Conservation (phyloP, 2,888 invertebrate genomes). For the Oeneis ivallda region DNA sequence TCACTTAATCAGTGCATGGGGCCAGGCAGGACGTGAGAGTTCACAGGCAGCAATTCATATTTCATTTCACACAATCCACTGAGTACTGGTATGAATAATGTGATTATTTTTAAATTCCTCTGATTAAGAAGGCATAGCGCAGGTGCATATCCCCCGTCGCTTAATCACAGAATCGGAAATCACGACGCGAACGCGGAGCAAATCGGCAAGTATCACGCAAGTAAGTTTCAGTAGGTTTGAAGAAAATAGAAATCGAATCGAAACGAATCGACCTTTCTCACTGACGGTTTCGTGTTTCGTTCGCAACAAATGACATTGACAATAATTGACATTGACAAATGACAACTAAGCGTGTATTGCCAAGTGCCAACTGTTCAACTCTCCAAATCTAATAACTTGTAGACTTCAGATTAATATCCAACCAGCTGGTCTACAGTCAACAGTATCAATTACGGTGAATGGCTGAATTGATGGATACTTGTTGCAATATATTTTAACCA, state of each 20-base stretch:
- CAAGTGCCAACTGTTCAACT: no score
- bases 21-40: constrained; percentile 17
- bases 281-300: constrained; percentile 7
- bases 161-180: constrained; percentile 5
- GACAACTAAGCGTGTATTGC: no score
- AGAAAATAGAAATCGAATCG: no score
- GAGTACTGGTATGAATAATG: not conserved
- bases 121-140: constrained; percentile 6
- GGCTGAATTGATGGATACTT: no score
- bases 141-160: constrained; percentile 12
- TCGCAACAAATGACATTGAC: constrained; percentile 9
- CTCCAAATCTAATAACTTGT: no score
- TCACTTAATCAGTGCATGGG: constrained; percentile 21
- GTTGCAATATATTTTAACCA: no score
- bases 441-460: no score
- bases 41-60: constrained; percentile 6
- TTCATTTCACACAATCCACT: constrained; percentile 6
- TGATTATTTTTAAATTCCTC: constrained; percentile 7
- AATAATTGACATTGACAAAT: constrained; percentile 8
- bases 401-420: no score
- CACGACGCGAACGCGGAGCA: not conserved
- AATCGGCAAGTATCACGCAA: not conserved
- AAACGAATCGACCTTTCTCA: constrained; percentile 12
- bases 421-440: no score
- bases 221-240: no score